Conservation (phyloP, 2,888 invertebrate species). For the Automeris io region DNA sequence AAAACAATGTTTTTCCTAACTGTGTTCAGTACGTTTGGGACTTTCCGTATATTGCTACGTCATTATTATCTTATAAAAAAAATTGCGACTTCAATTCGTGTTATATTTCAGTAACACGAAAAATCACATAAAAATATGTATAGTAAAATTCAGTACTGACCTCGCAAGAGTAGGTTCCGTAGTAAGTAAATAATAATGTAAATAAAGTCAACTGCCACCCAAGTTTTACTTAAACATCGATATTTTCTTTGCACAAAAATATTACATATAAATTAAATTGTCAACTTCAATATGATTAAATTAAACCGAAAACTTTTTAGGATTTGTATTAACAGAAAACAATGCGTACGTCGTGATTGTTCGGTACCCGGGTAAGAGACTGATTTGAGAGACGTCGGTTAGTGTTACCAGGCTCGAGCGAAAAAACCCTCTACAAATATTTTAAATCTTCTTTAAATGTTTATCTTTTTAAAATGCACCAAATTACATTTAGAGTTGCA, state of each 20-base stretch:
- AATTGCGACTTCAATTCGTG: too few relatives aligned
- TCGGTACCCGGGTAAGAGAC: slow-evolving; percentile 44
- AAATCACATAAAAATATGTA: too few relatives aligned
- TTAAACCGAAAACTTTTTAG: not conserved
- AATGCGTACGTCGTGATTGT: slow-evolving; percentile 31
- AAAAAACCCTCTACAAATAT: too few relatives aligned
- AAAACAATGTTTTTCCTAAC: too few relatives aligned
- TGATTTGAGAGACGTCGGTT: slow-evolving; percentile 25
- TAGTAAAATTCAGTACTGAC: slow-evolving; percentile 4
- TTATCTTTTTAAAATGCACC: too few relatives aligned
- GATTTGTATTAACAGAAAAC: slow-evolving; percentile 10
- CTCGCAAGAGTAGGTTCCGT: not conserved
- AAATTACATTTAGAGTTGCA: too few relatives aligned
- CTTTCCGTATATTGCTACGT: too few relatives aligned
- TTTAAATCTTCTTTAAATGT: too few relatives aligned
- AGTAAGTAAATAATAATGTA: slow-evolving; percentile 2
- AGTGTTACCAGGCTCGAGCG: too few relatives aligned
- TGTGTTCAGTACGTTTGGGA: too few relatives aligned
- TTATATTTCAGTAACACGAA: too few relatives aligned
- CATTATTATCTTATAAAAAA: too few relatives aligned
- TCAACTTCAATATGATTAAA: not conserved
- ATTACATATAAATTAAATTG: not conserved
- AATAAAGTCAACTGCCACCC: not conserved
- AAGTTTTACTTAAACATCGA: not conserved
- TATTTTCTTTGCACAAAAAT: not conserved